Base-by-base conservation (phyloP, 2,888 invertebrate species). In the Petrophora chlorosata region DNA sequence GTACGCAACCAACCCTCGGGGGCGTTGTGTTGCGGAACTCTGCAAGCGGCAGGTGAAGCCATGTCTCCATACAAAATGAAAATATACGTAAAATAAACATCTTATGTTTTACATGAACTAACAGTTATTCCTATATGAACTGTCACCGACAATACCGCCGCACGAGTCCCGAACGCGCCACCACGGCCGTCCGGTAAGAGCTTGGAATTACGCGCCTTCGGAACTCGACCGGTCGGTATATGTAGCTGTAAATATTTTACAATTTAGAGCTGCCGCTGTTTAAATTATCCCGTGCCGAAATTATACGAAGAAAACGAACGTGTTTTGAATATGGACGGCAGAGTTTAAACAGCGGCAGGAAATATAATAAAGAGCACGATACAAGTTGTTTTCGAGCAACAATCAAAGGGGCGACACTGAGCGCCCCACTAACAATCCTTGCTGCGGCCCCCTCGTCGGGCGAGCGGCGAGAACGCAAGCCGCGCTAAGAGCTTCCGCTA, bases 41-140 rank as follows among this genome's bases (percentile, higher is more conserved):
- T 0, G 19, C 14, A 14, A 9, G 35, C 35, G 23, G 3, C 19
- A 16, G 36, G 12, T 12, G 34, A 12, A 35, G 28, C 19, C 25
- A 26, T 41, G 32, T 61, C 70, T 73, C 67, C 63, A 59, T 70
- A 72, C 63, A 74, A 82, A 81, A 84, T 72, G 74, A 84, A 75
- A 77, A 78, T 78, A 85, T 80, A 82, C 70, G 70, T 85, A 83
- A 85, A 86, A 85, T 85, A 88, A 85, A 85, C 79, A 82, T 86
- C 87, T 84, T 88, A 89, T 74, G 81, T 73, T 76, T 87, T 86
- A 88, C 78, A 86, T 85, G 85, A 87, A 87, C 88, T 88, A 87
- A 87, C 87, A 85, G 83, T 87, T 86, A 86, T 75, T 74, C 75
- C 84, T 86, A 85, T 76, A 85, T 79, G 81, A 88, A 85, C 82